Conservation (phyloP, 2,888 invertebrate species). For the Acrobeloides nanus region DNA sequence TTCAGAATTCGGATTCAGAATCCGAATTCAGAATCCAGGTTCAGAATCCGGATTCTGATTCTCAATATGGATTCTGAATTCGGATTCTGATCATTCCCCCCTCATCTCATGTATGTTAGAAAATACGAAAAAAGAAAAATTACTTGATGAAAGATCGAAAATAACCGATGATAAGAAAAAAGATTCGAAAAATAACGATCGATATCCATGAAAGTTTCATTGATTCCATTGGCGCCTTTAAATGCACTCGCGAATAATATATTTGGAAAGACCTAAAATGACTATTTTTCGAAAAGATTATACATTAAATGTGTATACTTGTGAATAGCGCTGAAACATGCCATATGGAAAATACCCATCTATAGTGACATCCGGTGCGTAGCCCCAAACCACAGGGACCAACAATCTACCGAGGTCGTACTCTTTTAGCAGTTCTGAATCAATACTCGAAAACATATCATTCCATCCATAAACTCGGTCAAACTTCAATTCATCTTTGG, state of each 20-base stretch:
- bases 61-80: no score
- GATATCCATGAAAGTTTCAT: constrained; percentile 64
- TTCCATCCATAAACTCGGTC: constrained; percentile 43
- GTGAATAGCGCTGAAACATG: constrained; percentile 34
- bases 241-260: constrained; percentile 73
- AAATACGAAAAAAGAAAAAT: not conserved
- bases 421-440: constrained; percentile 20
- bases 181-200: constrained; percentile 68
- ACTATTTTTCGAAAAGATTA: not conserved
- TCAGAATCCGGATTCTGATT: no score
- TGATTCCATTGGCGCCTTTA: constrained; percentile 73
- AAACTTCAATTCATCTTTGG: constrained; percentile 28
- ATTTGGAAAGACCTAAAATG: constrained; percentile 53
- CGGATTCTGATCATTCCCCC: not conserved
- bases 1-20: no score
- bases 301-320: constrained; percentile 13
- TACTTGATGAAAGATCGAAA: no score
- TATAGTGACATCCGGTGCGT: constrained; percentile 36
- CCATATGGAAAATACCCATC: constrained; percentile 43
- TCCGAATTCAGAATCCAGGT: no score
- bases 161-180: constrained; percentile 64
- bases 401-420: constrained; percentile 25
- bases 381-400: constrained; percentile 43
- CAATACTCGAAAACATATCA: constrained; percentile 45
- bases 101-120: constrained; percentile 7